Evolutionary conservation across 2,113 vertebrate species (phyloP).

Genomic region (Geothlypis trichas): DNA sequence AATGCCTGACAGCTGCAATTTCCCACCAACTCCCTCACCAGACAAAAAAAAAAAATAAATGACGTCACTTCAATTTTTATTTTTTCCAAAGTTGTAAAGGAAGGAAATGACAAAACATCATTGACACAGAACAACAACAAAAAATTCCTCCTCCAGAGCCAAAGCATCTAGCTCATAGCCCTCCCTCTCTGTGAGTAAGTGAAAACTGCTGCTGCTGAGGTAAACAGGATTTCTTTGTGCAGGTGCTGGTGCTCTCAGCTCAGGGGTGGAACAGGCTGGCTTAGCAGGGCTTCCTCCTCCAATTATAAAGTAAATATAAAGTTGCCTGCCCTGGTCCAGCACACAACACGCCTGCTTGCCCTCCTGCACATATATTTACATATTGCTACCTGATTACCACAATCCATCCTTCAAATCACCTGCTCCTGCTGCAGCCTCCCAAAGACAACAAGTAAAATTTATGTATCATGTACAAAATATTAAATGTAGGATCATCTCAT

Average conservation of each 20-base stretch:
- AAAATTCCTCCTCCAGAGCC: neutral
- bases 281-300: neutral
- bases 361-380: neutral
- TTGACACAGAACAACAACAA: neutral
- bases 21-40: neutral
- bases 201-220: neutral
- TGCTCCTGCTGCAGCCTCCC: neutral
- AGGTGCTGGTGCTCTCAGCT: neutral
- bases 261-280: neutral
- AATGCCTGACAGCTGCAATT: neutral
- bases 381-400: neutral
- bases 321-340: neutral
- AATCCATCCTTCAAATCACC: neutral
- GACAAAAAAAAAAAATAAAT: neutral
- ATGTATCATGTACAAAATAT: fast-evolving
- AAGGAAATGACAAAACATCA: neutral
- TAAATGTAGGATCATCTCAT: fast-evolving
- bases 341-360: neutral
- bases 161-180: neutral
- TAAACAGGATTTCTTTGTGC: neutral
- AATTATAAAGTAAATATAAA: too few species aligned
- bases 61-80: neutral
- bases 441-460: neutral
- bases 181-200: neutral
- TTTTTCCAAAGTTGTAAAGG: neutral